Percentiles rank a stretch among this genome's conserved stretches.
phyloP scores from a whole-genome alignment of 2,113 vertebrate genomes.

The Zosterops lateralis region DNA sequence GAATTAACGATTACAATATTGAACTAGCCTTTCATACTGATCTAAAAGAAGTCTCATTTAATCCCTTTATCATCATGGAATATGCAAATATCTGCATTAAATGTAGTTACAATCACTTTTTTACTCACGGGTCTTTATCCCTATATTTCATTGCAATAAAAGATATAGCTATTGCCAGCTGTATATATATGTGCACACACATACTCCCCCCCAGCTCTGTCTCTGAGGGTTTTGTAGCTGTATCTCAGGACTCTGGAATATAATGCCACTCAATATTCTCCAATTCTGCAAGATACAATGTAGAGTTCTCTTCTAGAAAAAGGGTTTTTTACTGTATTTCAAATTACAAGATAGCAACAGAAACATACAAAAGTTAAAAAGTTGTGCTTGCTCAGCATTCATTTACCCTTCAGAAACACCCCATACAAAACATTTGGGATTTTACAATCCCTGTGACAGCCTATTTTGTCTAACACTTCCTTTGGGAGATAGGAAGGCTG shows the following conservation, averaged over 20 bases:
- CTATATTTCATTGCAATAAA: constrained; percentile 42
- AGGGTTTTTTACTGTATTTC: background rate
- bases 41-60: background rate
- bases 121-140: constrained; percentile 3
- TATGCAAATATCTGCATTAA: constrained; percentile 39
- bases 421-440: background rate
- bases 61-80: constrained; percentile 5
- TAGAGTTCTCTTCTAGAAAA: constrained; percentile 52
- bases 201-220: background rate
- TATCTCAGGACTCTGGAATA: constrained; percentile 64
- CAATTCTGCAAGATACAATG: constrained; percentile 62
- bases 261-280: constrained; percentile 57
- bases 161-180: background rate
- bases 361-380: background rate
- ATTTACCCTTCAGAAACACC: background rate
- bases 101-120: constrained; percentile 31
- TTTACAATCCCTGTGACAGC: background rate
- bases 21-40: background rate
- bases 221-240: constrained; percentile 27
- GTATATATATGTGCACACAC: fast-evolving
- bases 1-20: background rate
- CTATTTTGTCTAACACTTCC: background rate
- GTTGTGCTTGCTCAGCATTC: background rate
- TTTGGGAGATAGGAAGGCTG: background rate
- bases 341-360: constrained; percentile 27